These are phyloP conservation scores for Cheilosia soror DNA, from an alignment of 2,888 invertebrate genomes.

Conservation along the genomic window DNA sequence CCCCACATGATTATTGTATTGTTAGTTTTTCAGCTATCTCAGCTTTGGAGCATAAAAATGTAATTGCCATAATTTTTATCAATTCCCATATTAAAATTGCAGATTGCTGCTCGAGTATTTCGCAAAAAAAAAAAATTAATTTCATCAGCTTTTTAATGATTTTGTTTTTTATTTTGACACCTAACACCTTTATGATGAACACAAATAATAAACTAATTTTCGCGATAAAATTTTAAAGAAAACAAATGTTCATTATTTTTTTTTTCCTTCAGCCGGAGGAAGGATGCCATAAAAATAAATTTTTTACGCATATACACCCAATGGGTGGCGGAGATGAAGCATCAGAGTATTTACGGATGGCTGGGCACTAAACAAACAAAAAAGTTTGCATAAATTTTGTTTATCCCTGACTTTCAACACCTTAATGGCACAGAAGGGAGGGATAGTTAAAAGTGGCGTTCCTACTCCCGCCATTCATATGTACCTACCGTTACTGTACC, in stretches of 20 bases:
- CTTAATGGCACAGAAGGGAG: conserved; percentile 35
- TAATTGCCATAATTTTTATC: neutral
- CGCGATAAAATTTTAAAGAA: conserved; percentile 45
- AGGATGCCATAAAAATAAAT: conserved; percentile 45
- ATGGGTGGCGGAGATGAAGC: neutral
- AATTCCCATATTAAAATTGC: neutral
- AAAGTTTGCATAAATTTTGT: conserved; percentile 64
- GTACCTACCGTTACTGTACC: conserved; percentile 25
- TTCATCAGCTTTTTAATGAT: neutral
- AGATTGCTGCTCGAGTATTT: neutral
- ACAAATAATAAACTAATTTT: conserved; percentile 54
- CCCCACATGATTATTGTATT: too few species aligned
- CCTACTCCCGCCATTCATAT: neutral
- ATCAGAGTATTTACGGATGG: conserved; percentile 41
- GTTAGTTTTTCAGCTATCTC: too few species aligned
- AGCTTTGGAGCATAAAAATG: too few species aligned
- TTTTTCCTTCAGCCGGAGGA: neutral
- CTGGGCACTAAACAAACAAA: conserved; percentile 58
- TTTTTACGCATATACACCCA: conserved; percentile 45
- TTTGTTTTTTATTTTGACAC: neutral
- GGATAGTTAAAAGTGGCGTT: conserved; percentile 30
- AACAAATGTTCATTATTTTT: conserved; percentile 16
- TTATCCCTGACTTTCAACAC: conserved; percentile 58
- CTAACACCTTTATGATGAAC: conserved; percentile 7
- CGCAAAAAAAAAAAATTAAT: conserved; percentile 18